A percentile compares a stretch with the other conserved stretches of the same genome.
These are phyloP conservation scores for Nephrotoma guestfalica DNA, from an alignment of 2,888 invertebrate species.

Conservation along the genomic window DNA sequence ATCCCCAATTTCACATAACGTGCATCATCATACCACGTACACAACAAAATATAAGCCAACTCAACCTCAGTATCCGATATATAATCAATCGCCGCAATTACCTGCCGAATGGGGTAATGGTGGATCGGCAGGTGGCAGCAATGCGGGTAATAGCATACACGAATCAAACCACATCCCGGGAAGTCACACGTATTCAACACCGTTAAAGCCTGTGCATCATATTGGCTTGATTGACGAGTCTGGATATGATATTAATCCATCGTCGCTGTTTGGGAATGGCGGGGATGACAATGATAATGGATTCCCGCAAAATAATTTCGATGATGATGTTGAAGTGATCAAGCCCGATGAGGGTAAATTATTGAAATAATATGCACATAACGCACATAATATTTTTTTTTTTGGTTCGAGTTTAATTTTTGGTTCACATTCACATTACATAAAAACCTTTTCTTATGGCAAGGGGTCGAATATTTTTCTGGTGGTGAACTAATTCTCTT, in stretches of 20 bases:
- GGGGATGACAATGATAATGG: not conserved
- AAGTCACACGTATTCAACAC: not conserved
- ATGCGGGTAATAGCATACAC: not conserved
- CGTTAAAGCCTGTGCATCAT: not conserved
- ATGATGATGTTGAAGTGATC: constrained; percentile 6
- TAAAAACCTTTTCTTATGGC: not conserved
- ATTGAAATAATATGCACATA: not conserved
- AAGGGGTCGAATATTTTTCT: not conserved
- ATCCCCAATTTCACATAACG: not conserved
- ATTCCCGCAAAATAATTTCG: constrained; percentile 1
- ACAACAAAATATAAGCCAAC: constrained; percentile 1
- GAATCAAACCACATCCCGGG: not conserved
- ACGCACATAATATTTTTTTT: not conserved
- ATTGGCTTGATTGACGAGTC: constrained; percentile 10
- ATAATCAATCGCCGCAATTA: not conserved
- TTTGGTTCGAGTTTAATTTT: not conserved
- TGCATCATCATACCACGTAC: not conserved
- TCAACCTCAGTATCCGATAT: not conserved
- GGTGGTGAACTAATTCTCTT: not conserved
- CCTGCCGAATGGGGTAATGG: not conserved
- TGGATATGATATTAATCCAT: constrained; percentile 9
- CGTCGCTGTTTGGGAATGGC: constrained; percentile 2
- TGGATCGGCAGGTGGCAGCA: not conserved
- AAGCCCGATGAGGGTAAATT: constrained; percentile 8
- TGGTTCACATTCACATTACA: not conserved